phyloP scores from a whole-genome alignment of 2,888 invertebrate genomes.

The Chloromyia formosa region DNA sequence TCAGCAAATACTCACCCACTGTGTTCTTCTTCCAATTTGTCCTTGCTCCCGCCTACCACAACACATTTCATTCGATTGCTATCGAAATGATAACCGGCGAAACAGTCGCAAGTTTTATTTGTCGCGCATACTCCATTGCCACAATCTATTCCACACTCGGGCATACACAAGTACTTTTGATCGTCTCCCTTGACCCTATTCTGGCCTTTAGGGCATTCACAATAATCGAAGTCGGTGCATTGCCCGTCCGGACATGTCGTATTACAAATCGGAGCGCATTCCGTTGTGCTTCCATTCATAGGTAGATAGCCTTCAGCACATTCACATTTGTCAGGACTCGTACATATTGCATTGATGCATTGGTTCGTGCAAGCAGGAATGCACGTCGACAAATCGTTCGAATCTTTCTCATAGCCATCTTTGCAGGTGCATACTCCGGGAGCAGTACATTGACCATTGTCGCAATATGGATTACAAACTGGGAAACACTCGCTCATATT shows the following conservation, averaged over 20 bases:
- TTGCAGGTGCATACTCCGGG: slow-evolving; percentile 66
- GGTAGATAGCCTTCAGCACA: slow-evolving; percentile 54
- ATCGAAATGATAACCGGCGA: slow-evolving; percentile 57
- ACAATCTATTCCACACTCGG: slow-evolving; percentile 58
- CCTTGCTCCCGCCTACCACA: not conserved
- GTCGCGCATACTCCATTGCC: slow-evolving; percentile 61
- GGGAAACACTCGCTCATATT: slow-evolving; percentile 47
- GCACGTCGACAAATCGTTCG: slow-evolving; percentile 21
- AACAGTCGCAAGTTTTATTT: slow-evolving; percentile 62
- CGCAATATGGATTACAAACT: slow-evolving; percentile 64
- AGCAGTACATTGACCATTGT: slow-evolving; percentile 73
- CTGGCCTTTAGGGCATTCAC: slow-evolving; percentile 62
- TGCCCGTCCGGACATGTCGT: slow-evolving; percentile 54
- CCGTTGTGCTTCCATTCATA: slow-evolving; percentile 55
- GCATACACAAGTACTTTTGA: slow-evolving; percentile 53
- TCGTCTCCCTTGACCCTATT: not conserved
- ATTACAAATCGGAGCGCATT: slow-evolving; percentile 50
- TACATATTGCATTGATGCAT: slow-evolving; percentile 57
- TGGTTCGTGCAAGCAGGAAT: slow-evolving; percentile 53
- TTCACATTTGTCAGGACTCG: slow-evolving; percentile 53
- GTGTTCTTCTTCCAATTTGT: not conserved
- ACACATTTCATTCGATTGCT: not conserved
- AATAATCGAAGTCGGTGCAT: slow-evolving; percentile 58
- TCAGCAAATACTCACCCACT: not conserved
- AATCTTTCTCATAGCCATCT: slow-evolving; percentile 56